A percentile compares a stretch with the other conserved stretches of the same genome.
phyloP scores from a whole-genome alignment of 1,140 invertebrate genomes.

The Rhizoglyphus robini region DNA sequence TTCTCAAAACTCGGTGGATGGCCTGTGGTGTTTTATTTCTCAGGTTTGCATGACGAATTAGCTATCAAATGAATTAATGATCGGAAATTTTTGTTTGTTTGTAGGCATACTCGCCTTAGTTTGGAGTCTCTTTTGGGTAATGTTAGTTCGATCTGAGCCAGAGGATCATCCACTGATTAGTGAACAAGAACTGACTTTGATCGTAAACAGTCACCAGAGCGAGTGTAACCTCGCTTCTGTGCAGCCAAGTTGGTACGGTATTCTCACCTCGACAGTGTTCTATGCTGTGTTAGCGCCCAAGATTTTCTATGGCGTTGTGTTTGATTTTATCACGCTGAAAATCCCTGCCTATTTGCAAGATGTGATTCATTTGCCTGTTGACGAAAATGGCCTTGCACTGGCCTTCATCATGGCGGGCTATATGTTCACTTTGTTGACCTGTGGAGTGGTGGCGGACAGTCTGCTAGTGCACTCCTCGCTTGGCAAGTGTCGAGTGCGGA shows the following conservation, averaged over 20 bases:
- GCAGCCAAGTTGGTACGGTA: conserved; percentile 30
- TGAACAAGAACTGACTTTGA: conserved; percentile 35
- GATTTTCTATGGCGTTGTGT: conserved; percentile 38
- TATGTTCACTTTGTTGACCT: background rate
- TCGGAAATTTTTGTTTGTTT: background rate
- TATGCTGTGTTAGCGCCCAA: conserved; percentile 39
- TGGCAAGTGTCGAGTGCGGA: background rate
- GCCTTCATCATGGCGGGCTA: conserved; percentile 12
- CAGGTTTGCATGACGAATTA: conserved; percentile 19
- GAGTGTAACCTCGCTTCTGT: background rate
- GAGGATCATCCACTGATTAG: conserved; percentile 33
- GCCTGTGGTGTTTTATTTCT: conserved; percentile 26
- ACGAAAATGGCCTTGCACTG: conserved; percentile 19
- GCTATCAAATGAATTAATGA: background rate
- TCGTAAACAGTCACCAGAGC: conserved; percentile 22
- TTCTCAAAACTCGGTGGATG: conserved; percentile 23
- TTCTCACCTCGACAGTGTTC: conserved; percentile 37
- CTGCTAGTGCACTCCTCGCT: background rate
- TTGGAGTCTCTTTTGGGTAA: conserved; percentile 16
- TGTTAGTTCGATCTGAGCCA: conserved; percentile 27
- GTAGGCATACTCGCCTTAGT: conserved; percentile 10
- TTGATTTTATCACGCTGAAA: conserved; percentile 19
- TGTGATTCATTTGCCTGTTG: conserved; percentile 19
- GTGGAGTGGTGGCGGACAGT: conserved; percentile 2
- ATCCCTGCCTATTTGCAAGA: conserved; percentile 24